Conservation (phyloP, 2,888 invertebrate genomes). For the Caenorhabditis sp. region DNA sequence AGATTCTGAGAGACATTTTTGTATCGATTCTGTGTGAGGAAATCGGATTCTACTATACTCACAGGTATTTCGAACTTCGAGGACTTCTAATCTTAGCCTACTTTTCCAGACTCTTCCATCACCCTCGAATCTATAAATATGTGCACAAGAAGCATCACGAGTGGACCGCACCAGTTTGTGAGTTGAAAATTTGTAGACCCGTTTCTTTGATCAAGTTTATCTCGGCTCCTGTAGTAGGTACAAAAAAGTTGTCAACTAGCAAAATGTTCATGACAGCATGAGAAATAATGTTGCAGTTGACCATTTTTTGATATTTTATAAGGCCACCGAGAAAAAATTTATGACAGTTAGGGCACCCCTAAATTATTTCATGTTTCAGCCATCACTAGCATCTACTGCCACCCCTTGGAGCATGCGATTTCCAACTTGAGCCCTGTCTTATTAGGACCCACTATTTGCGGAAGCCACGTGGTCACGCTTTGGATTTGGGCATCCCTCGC, state of each 20-base stretch:
- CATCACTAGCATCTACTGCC: conserved; percentile 75
- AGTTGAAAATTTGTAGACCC: conserved; percentile 29
- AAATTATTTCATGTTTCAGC: too few species aligned
- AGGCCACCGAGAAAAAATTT: too few species aligned
- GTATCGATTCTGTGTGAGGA: conserved; percentile 90
- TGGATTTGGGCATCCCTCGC: conserved; percentile 89
- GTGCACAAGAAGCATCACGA: conserved; percentile 93
- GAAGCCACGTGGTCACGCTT: conserved; percentile 87
- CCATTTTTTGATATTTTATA: too few species aligned
- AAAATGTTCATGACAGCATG: too few species aligned
- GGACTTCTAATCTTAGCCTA: too few species aligned
- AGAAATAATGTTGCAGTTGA: too few species aligned
- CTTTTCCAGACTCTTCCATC: conserved; percentile 88
- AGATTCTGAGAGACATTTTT: conserved; percentile 86
- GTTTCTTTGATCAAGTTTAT: too few species aligned
- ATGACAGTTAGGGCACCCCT: too few species aligned
- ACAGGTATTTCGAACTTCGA: conserved; percentile 86
- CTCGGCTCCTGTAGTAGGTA: too few species aligned
- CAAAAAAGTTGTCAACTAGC: too few species aligned
- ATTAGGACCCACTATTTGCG: conserved; percentile 86
- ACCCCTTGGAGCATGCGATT: conserved; percentile 83
- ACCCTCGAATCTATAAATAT: conserved; percentile 88
- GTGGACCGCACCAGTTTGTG: conserved; percentile 91
- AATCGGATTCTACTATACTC: conserved; percentile 91
- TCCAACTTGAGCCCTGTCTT: conserved; percentile 90